Conservation (phyloP, 2,113 vertebrate genomes). For the Cottus gobio region DNA sequence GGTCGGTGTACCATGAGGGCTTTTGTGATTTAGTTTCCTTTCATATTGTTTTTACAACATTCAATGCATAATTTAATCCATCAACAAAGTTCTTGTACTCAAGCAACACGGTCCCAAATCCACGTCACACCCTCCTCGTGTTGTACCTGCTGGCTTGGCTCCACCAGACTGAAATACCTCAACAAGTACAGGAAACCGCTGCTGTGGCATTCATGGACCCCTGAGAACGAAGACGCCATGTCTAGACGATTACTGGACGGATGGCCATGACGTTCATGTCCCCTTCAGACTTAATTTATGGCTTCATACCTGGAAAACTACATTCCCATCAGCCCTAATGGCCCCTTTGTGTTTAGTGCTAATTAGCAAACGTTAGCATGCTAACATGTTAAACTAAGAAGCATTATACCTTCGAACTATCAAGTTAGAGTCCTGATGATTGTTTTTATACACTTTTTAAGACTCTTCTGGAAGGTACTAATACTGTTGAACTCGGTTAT, state of each 20-base stretch:
- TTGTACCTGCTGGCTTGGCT: not conserved
- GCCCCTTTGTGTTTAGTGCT: not conserved
- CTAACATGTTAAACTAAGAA: no score
- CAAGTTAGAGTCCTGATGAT: not conserved
- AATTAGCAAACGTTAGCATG: no score
- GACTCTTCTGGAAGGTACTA: no score
- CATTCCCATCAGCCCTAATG: not conserved
- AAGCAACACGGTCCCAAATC: not conserved
- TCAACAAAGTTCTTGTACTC: constrained; percentile 13
- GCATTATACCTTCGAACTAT: no score
- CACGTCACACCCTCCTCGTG: not conserved
- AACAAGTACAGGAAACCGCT: not conserved
- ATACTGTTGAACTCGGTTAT: no score
- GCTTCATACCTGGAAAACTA: not conserved
- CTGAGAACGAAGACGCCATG: not conserved
- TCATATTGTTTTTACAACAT: constrained; percentile 27
- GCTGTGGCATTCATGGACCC: not conserved
- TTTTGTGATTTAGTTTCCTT: no score
- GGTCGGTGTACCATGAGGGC: not conserved
- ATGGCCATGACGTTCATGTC: not conserved
- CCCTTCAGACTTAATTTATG: not conserved
- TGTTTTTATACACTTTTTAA: no score
- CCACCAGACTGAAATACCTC: not conserved
- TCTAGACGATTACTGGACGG: not conserved
- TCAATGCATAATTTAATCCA: not conserved